Evolutionary conservation across 1,140 invertebrate species (phyloP).

Genomic region (Sesamia nonagrioides): DNA sequence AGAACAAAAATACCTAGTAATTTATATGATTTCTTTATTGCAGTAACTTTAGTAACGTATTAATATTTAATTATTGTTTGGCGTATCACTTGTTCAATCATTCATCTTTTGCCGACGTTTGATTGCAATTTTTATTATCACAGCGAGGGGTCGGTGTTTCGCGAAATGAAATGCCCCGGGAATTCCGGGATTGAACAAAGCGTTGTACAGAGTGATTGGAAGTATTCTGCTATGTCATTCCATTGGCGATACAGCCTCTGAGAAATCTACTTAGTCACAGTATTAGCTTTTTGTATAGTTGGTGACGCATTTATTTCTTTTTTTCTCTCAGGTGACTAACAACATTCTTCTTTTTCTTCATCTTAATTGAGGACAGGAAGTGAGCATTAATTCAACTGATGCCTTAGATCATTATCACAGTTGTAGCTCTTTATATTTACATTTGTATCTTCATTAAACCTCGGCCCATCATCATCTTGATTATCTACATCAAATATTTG

Average conservation of each 20-base stretch:
- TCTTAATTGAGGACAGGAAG: slow-evolving; percentile 27
- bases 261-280: slow-evolving; percentile 47
- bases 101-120: slow-evolving; percentile 58
- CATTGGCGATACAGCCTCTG: slow-evolving; percentile 27
- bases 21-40: slow-evolving; percentile 25
- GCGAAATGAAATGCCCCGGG: slow-evolving; percentile 47
- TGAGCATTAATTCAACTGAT: slow-evolving; percentile 23
- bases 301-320: slow-evolving; percentile 33
- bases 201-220: slow-evolving; percentile 28
- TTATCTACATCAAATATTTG: slow-evolving; percentile 38
- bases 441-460: slow-evolving; percentile 13
- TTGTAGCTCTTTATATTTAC: slow-evolving; percentile 21
- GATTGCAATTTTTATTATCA: slow-evolving; percentile 59
- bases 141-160: slow-evolving; percentile 54
- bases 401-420: slow-evolving; percentile 23
- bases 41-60: slow-evolving; percentile 1
- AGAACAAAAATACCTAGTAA: slow-evolving; percentile 8
- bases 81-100: slow-evolving; percentile 34
- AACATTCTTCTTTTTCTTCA: slow-evolving; percentile 1
- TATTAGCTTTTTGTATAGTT: slow-evolving; percentile 11
- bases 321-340: slow-evolving; percentile 44
- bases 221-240: slow-evolving; percentile 42
- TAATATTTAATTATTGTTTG: slow-evolving; percentile 49
- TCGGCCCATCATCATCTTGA: slow-evolving; percentile 18
- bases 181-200: slow-evolving; percentile 41